phyloP scores from a whole-genome alignment of 2,797 vertebrate species.

The Kryptolebias ocellatus region DNA sequence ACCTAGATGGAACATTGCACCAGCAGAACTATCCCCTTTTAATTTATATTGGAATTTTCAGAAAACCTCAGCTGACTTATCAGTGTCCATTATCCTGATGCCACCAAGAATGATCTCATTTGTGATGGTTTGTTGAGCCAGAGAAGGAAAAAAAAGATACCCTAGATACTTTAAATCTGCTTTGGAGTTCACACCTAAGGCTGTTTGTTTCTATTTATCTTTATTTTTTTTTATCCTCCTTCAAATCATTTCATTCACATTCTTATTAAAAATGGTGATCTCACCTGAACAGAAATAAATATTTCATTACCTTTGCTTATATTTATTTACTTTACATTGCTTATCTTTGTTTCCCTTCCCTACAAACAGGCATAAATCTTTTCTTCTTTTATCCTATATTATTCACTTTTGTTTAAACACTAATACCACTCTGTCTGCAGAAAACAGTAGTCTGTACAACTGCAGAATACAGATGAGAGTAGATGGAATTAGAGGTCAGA shows the following conservation, averaged over 20 bases:
- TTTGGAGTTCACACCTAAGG: not conserved
- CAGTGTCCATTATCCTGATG: not conserved
- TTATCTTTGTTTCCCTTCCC: not conserved
- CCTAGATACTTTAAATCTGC: not conserved
- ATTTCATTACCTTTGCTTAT: not conserved
- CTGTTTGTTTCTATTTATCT: not conserved
- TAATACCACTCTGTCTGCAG: constrained; percentile 19
- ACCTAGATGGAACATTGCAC: too few relatives aligned
- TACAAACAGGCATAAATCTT: not conserved
- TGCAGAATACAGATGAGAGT: constrained; percentile 59
- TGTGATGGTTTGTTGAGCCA: not conserved
- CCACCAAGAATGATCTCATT: not conserved
- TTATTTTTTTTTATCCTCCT: not conserved
- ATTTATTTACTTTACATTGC: not conserved
- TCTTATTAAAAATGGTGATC: not conserved
- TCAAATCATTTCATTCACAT: not conserved
- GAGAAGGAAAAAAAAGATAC: not conserved
- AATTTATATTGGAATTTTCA: not conserved
- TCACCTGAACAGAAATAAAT: not conserved
- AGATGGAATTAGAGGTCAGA: constrained; percentile 59
- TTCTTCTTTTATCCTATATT: not conserved
- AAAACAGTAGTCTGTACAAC: constrained; percentile 37
- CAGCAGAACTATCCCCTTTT: too few relatives aligned
- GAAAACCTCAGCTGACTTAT: not conserved
- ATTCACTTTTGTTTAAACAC: constrained; percentile 20